phyloP scores from a whole-genome alignment of 1,140 invertebrate genomes.

The Berghia stephanieae region DNA sequence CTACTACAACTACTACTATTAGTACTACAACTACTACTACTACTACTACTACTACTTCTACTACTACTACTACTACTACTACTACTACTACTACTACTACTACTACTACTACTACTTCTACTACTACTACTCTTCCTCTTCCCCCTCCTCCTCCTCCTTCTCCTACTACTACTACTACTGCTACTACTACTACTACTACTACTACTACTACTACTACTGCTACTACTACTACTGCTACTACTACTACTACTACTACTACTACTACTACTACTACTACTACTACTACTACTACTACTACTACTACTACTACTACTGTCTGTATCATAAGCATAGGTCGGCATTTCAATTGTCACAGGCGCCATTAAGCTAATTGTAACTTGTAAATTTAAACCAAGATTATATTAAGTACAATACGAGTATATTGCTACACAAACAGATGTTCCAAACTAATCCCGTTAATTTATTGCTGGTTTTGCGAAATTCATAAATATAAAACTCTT shows the following conservation, averaged over 20 bases:
- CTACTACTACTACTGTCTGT: conserved; percentile 3
- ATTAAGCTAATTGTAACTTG: neutral
- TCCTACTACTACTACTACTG: neutral
- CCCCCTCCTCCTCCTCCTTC: neutral
- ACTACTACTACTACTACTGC: neutral
- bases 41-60: neutral
- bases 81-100: neutral
- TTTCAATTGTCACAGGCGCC: neutral
- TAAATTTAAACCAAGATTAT: neutral
- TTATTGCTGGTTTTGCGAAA: neutral
- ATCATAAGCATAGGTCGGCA: neutral
- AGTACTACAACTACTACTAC: conserved; percentile 8
- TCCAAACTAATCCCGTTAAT: neutral
- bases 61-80: neutral
- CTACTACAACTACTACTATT: no score
- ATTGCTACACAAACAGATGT: neutral
- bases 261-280: conserved; percentile 3
- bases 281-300: conserved; percentile 4
- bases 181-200: neutral
- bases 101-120: conserved; percentile 3
- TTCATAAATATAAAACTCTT: neutral
- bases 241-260: neutral
- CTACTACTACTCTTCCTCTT: neutral
- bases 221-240: neutral
- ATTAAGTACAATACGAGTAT: neutral